Evolutionary conservation across 1,140 invertebrate genomes (phyloP), one percentile per base, ranked within the genome.

Genomic region (Protaetia brevitarsis): DNA sequence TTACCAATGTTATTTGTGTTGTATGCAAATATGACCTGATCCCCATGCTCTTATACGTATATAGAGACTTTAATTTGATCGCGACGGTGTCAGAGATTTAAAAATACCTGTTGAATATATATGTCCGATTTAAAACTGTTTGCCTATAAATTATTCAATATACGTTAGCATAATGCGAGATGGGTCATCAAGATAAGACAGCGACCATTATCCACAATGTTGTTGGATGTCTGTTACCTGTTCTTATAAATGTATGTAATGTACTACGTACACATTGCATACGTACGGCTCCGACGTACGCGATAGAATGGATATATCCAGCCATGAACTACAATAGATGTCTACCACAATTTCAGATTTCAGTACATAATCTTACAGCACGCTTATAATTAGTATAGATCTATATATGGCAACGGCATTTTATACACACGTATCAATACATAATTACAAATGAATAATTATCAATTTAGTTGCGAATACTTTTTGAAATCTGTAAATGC

Each of bases 131-230:
- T 51, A 51, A 51, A 51, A 51, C 41, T 5, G 41, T 51, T 51
- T 51, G 41, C 41, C 41, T 51, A 51, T 51, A 51, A 51, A 51
- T 51, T 51, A 51, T 51, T 51, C 41, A 51, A 51, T 51, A 51
- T 51, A 51, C 26, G 41, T 51, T 51, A 23, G 41, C 41, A 51
- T 51, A 51, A 51, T 51, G 19, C 5, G 41, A 51, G 41, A 51
- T 51, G 41, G 41, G 41, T 51, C 41, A 51, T 51, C 41, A 51
- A 51, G 41, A 51, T 51, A 51, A 51, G 41, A 21, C 19, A 10
- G 16, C 21, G 21, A 26, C 41, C 41, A 51, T 51, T 51, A 51
- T 51, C 41, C 19, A 51, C 41, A 23, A 51, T 51, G 41, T 51
- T 51, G 41, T 51, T 51, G 19, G 26, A 51, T 51, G 41, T 51